Conservation (phyloP, 2,113 vertebrate species). For the Leucopternis melanops region DNA sequence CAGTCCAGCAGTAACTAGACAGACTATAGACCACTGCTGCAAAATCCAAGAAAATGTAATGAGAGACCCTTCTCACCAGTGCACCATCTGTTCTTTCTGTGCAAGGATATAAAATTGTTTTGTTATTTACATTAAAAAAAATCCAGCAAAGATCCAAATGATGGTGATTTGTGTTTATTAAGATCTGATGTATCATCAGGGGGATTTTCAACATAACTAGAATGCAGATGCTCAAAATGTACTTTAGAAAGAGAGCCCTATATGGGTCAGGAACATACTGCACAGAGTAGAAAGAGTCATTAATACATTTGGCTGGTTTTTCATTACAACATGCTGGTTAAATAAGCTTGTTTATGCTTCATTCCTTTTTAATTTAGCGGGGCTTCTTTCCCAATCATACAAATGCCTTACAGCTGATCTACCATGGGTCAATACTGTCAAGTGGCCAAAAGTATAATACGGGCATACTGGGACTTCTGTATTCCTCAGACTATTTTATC, state of each 20-base stretch:
- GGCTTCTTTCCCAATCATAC: background rate
- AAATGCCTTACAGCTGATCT: background rate
- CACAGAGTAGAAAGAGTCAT: background rate
- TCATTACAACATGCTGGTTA: background rate
- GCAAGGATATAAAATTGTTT: background rate
- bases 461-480: background rate
- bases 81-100: conserved; percentile 37
- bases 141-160: background rate
- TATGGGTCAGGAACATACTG: background rate
- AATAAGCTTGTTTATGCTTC: background rate
- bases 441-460: background rate
- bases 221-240: background rate
- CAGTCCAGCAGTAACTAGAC: background rate
- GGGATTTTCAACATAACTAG: background rate
- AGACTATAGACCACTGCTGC: background rate
- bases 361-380: background rate
- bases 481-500: background rate
- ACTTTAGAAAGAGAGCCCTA: background rate
- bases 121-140: conserved; percentile 2
- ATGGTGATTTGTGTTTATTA: background rate
- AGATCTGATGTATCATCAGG: background rate
- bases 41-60: background rate
- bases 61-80: conserved; percentile 1
- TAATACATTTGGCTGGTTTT: background rate
- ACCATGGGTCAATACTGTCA: background rate